Evolutionary conservation across 2,888 invertebrate species (phyloP).

Genomic region (Hedya salicella): DNA sequence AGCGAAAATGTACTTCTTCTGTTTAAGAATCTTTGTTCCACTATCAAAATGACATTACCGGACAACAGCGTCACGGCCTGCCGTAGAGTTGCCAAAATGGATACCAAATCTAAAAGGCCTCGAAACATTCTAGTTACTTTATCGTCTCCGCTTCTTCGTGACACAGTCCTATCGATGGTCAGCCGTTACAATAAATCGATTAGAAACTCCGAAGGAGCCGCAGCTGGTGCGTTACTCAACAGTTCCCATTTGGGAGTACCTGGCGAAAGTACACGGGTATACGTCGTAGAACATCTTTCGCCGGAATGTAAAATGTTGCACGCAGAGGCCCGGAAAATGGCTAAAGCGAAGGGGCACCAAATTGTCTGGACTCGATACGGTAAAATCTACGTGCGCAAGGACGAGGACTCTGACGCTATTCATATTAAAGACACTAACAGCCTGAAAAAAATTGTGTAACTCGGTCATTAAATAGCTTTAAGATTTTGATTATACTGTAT

Average conservation of each 20-base stretch:
- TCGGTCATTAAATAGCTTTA: too few relatives aligned
- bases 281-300: constrained; percentile 40
- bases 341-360: neutral
- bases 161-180: constrained; percentile 43
- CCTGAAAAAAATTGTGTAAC: neutral
- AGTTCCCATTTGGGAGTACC: constrained; percentile 28
- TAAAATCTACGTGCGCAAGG: constrained; percentile 26
- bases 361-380: constrained; percentile 30
- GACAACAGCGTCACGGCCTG: constrained; percentile 24
- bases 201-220: constrained; percentile 2
- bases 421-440: constrained; percentile 5
- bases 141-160: constrained; percentile 40
- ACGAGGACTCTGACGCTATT: constrained; percentile 17
- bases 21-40: constrained; percentile 27
- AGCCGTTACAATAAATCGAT: constrained; percentile 43
- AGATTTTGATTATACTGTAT: too few relatives aligned
- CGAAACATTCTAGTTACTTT: constrained; percentile 39
- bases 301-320: constrained; percentile 27
- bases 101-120: constrained; percentile 36
- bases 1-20: constrained; percentile 29
- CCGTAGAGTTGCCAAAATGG: constrained; percentile 43
- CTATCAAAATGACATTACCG: neutral
- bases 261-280: constrained; percentile 36
- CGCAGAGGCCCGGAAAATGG: constrained; percentile 10
- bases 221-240: constrained; percentile 19